phyloP scores from a whole-genome alignment of 1,140 invertebrate species.

The Tribolium castaneum region DNA sequence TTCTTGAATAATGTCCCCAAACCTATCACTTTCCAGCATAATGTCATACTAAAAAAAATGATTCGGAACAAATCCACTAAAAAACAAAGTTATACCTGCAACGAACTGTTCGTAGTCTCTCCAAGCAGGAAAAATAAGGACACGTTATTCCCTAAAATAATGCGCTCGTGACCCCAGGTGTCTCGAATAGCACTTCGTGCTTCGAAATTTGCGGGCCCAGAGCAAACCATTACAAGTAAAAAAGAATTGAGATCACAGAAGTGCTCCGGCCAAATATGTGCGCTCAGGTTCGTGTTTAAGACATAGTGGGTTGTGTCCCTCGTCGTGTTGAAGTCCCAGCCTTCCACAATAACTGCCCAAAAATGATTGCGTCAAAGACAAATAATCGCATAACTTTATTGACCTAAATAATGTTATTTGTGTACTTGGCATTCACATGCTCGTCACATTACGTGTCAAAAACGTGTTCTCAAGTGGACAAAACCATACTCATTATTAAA shows the following conservation, averaged over 20 bases:
- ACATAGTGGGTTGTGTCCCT: constrained; percentile 78
- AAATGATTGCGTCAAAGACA: not conserved
- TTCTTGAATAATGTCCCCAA: constrained; percentile 91
- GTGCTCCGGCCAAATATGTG: constrained; percentile 71
- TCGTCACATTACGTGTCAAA: not conserved
- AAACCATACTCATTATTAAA: not conserved
- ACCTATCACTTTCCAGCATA: constrained; percentile 68
- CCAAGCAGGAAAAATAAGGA: constrained; percentile 70
- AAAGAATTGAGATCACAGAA: constrained; percentile 70
- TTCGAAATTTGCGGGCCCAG: constrained; percentile 75
- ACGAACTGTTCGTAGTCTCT: constrained; percentile 67
- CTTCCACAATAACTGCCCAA: constrained; percentile 65
- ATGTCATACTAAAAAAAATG: constrained; percentile 46
- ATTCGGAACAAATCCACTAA: not conserved
- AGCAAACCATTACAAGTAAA: constrained; percentile 80
- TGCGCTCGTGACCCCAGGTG: constrained; percentile 81
- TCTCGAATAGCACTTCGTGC: constrained; percentile 78
- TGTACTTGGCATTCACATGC: not conserved
- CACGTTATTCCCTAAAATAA: constrained; percentile 66
- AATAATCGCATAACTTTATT: not conserved
- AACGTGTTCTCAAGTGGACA: not conserved
- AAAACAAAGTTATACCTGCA: constrained; percentile 65
- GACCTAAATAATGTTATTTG: not conserved
- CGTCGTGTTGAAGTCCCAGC: constrained; percentile 79
- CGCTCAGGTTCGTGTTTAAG: constrained; percentile 75